Evolutionary conservation across 2,797 vertebrate species (phyloP).

Genomic region (Buceros bicornis): DNA sequence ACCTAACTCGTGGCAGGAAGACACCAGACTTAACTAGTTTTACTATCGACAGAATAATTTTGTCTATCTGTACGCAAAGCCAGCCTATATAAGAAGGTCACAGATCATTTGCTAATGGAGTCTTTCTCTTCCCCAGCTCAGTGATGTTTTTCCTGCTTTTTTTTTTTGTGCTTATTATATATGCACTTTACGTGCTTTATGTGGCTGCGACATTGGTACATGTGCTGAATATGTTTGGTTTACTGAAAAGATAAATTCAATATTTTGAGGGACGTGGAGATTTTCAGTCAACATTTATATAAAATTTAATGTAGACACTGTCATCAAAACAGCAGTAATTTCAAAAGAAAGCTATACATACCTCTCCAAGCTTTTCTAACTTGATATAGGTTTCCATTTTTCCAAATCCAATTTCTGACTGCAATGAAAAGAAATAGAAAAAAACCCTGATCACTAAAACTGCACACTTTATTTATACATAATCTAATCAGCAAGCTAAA

Average conservation of each 20-base stretch:
- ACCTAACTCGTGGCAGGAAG: neutral
- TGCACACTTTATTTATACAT: neutral
- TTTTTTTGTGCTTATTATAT: neutral
- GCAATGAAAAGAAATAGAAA: conserved; percentile 61
- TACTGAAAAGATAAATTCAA: neutral
- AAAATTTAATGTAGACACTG: neutral
- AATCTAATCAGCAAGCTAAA: neutral
- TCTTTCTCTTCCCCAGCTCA: neutral
- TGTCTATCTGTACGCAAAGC: neutral
- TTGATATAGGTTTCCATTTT: conserved; percentile 99
- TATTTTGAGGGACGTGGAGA: neutral
- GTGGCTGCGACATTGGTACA: neutral
- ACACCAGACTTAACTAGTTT: neutral
- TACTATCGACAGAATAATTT: neutral
- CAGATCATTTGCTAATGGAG: neutral
- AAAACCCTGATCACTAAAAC: neutral
- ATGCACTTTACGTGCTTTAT: neutral
- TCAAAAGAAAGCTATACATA: conserved; percentile 69
- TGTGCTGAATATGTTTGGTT: neutral
- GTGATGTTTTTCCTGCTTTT: accelerated
- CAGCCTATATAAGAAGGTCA: neutral
- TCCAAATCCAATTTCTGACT: conserved; percentile 99
- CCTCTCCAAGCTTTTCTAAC: conserved; percentile 98
- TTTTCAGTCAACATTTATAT: neutral
- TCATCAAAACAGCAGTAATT: neutral